These are phyloP conservation scores for Anisognathus igniventris DNA, from an alignment of 2,797 vertebrate genomes.

Conservation along the genomic window DNA sequence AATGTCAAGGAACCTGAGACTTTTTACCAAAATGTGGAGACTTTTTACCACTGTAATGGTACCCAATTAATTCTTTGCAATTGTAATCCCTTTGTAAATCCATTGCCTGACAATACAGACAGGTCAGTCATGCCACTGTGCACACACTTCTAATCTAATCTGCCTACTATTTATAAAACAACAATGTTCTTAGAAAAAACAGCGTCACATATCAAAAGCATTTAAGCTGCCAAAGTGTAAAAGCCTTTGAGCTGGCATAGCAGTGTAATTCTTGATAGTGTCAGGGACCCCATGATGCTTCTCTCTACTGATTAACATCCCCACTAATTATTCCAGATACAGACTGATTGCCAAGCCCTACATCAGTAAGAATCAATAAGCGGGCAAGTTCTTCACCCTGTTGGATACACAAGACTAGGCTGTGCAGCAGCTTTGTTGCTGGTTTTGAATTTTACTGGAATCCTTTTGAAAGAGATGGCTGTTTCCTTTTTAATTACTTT, in stretches of 20 bases:
- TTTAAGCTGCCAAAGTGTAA: neutral
- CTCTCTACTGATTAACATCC: neutral
- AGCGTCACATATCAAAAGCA: neutral
- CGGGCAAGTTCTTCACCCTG: neutral
- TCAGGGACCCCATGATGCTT: neutral
- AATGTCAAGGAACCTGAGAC: neutral
- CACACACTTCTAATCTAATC: neutral
- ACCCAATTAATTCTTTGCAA: neutral
- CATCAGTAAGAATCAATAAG: neutral
- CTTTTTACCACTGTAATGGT: neutral
- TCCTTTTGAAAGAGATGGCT: neutral
- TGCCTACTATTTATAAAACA: neutral
- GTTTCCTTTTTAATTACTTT: neutral
- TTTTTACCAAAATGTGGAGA: neutral
- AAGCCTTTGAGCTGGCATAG: neutral
- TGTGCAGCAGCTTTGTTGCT: neutral
- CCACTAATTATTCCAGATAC: neutral
- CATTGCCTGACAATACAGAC: neutral
- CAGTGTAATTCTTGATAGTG: neutral
- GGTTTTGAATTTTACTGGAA: neutral
- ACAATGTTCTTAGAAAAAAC: neutral
- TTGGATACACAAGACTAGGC: neutral
- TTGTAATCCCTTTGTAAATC: neutral
- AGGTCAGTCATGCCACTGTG: neutral
- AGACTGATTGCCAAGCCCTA: neutral